Percentiles rank a stretch among this genome's conserved stretches.
Conservation (phyloP, 1,140 invertebrate species). For the Hestina assimilis region DNA sequence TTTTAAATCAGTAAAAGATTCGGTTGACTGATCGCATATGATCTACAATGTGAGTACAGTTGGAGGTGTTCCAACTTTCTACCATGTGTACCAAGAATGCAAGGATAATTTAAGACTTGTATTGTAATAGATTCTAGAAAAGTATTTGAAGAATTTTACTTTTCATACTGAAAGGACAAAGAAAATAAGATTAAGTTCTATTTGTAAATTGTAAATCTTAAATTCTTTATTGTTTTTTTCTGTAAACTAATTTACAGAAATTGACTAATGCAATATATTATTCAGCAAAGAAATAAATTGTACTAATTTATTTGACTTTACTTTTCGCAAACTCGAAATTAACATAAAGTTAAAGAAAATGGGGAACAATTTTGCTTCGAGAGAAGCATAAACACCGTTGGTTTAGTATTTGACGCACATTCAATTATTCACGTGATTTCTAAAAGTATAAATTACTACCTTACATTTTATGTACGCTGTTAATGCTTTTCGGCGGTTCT, state of each 20-base stretch:
- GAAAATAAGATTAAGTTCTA: too few relatives aligned
- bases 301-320: neutral
- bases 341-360: constrained; percentile 8
- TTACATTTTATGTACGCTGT: too few relatives aligned
- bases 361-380: constrained; percentile 2
- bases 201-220: too few relatives aligned
- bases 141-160: neutral
- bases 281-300: constrained; percentile 9
- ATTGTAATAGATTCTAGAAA: neutral
- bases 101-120: neutral
- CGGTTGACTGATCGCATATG: constrained; percentile 13
- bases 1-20: constrained; percentile 10
- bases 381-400: constrained; percentile 3
- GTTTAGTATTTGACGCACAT: constrained; percentile 17
- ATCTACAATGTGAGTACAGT: constrained; percentile 5
- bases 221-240: too few relatives aligned
- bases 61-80: constrained; percentile 12
- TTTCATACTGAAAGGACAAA: neutral
- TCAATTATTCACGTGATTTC: neutral
- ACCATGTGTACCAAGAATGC: neutral
- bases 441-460: too few relatives aligned
- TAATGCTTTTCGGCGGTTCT: too few relatives aligned
- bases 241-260: too few relatives aligned
- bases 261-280: too few relatives aligned
- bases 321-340: neutral